Evolutionary conservation across 2,888 invertebrate genomes (phyloP), one percentile per base, ranked within the genome.

Genomic region (Tetranychus piercei): DNA sequence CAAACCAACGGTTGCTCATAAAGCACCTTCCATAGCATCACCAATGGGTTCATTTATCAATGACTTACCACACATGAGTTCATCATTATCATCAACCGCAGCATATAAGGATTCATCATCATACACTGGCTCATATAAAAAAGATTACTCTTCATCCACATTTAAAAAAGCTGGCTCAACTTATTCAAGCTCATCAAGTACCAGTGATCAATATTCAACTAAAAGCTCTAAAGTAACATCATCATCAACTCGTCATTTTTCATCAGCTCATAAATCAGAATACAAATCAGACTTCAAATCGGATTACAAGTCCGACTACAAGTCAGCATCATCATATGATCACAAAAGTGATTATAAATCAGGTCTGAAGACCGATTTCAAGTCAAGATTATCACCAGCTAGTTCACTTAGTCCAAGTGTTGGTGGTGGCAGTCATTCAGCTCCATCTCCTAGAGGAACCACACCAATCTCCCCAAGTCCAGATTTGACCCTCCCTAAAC

Each of bases 41-140:
- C 69, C 69, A 11, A 69, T 69, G 69, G 69, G 69, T 8, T 20
- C 69, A 22, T 69, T 69, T 69, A 69, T 69, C 69, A 20, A 69
- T 11, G 69, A 23, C 15, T 5, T 55, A 55, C 55, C 55, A 6
- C 15, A 9, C 55, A 15, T 15, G 11, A 55, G 11, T 7, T 55
- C 55, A 9, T 15, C 55, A 55, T 55, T 15, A 15, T 55, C 55
- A 55, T 55, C 55, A 55, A 55, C 55, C 6, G 55, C 34, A 34
- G 34, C 34, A 34, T 34, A 34, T 5, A 34, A 34, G 55, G 9
- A 15, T 15, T 55, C 55, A 55, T 55, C 55, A 55, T 55, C 55
- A 55, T 69, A 20, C 69, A 69, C 69, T 69, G 18, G 20, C 69
- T 69, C 69, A 11, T 69, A 69, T 22, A 69, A 69, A 23, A 69